phyloP scores from a whole-genome alignment of 2,888 invertebrate species.

The Cartodere bifasciata region DNA sequence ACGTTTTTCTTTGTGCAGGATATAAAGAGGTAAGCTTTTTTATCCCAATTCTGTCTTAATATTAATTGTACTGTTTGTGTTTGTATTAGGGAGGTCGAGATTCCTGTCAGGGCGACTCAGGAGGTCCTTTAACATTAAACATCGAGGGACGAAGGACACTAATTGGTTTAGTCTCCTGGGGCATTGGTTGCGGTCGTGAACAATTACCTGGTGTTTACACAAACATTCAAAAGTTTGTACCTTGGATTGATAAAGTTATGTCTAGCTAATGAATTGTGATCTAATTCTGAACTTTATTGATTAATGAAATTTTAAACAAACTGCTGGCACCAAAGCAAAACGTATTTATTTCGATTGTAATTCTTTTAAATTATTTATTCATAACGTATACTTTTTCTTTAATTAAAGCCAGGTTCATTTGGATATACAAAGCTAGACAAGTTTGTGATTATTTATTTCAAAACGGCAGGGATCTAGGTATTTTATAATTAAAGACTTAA shows the following conservation, averaged over 20 bases:
- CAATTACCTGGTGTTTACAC: constrained; percentile 86
- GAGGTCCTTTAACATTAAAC: constrained; percentile 78
- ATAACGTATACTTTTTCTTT: too few relatives aligned
- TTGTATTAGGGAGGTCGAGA: constrained; percentile 51
- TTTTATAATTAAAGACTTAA: too few relatives aligned
- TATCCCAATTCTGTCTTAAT: neutral
- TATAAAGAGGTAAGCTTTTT: constrained; percentile 67
- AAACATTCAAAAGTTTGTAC: constrained; percentile 84
- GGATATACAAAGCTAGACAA: too few relatives aligned
- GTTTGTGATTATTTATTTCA: too few relatives aligned
- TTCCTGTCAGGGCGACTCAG: constrained; percentile 68
- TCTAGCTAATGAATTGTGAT: constrained; percentile 34
- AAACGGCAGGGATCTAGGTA: too few relatives aligned
- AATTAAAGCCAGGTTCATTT: too few relatives aligned
- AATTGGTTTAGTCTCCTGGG: constrained; percentile 84
- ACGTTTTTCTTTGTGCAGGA: constrained; percentile 85
- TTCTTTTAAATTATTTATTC: too few relatives aligned
- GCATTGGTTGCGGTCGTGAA: constrained; percentile 81
- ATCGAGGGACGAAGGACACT: constrained; percentile 76
- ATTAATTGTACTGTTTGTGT: neutral
- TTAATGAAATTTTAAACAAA: constrained; percentile 2
- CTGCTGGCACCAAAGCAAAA: constrained; percentile 15
- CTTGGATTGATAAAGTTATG: constrained; percentile 81
- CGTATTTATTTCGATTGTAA: constrained; percentile 12
- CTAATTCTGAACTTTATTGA: neutral